Percentiles rank a stretch among this genome's conserved stretches.
Evolutionary conservation across 2,113 vertebrate species (phyloP).

Genomic region (Arenaria interpres): DNA sequence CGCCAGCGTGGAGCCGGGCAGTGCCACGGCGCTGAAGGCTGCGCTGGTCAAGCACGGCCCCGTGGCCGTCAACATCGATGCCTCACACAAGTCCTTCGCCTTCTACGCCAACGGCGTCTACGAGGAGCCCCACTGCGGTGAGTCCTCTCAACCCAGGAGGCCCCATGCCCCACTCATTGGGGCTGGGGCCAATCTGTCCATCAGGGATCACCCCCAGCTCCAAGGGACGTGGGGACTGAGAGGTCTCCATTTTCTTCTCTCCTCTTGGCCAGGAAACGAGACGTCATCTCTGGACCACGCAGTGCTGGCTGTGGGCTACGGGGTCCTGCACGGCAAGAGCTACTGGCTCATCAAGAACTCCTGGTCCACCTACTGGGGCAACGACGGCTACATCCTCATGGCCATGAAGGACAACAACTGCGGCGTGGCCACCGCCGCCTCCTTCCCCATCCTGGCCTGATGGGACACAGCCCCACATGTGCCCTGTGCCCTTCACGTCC

Average conservation of each 20-base stretch:
- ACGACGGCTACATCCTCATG: constrained; percentile 84
- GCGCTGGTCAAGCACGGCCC: constrained; percentile 76
- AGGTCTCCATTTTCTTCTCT: not conserved
- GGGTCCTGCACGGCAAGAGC: constrained; percentile 73
- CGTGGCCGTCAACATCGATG: constrained; percentile 68
- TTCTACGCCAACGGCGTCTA: constrained; percentile 77
- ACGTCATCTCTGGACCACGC: constrained; percentile 74
- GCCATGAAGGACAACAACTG: constrained; percentile 89
- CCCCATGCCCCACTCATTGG: rapidly evolving
- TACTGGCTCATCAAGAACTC: constrained; percentile 89
- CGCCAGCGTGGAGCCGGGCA: constrained; percentile 69
- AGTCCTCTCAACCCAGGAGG: not conserved
- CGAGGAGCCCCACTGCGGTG: constrained; percentile 75
- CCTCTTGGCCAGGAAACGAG: constrained; percentile 70
- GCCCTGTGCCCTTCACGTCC: not conserved
- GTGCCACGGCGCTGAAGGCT: constrained; percentile 61
- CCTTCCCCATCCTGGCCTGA: constrained; percentile 76
- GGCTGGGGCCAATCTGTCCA: not conserved
- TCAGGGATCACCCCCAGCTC: rapidly evolving
- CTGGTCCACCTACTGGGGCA: constrained; percentile 87
- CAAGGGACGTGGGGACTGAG: not conserved
- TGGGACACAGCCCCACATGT: rapidly evolving
- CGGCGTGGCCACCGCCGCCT: constrained; percentile 82
- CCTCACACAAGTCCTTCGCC: constrained; percentile 70
- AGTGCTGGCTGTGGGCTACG: constrained; percentile 81